Evolutionary conservation across 2,888 invertebrate genomes (phyloP).

Genomic region (Synergus umbraculus): DNA sequence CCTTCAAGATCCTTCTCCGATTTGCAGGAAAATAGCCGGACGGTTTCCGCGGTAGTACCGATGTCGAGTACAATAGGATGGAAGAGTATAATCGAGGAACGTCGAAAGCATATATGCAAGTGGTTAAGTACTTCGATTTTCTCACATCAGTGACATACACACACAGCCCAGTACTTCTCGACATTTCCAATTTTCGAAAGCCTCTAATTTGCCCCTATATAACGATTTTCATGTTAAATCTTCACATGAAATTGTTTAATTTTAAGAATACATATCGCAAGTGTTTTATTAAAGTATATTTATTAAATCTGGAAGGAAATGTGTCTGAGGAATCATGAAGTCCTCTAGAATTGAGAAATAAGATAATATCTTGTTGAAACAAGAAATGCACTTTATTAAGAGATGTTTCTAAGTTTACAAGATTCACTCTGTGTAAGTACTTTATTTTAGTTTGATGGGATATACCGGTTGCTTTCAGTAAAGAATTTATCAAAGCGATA

Average conservation of each 20-base stretch:
- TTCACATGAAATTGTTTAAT: too few relatives aligned
- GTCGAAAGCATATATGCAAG: slow-evolving; percentile 5
- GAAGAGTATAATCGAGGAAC: slow-evolving; percentile 11
- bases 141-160: background rate
- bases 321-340: background rate
- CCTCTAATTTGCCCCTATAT: background rate
- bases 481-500: slow-evolving; percentile 38
- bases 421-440: slow-evolving; percentile 21
- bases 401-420: slow-evolving; percentile 1
- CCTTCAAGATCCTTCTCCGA: slow-evolving; percentile 38
- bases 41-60: slow-evolving; percentile 32
- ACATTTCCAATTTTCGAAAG: background rate
- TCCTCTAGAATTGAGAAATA: background rate
- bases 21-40: slow-evolving; percentile 34
- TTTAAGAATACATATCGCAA: too few relatives aligned
- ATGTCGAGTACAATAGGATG: slow-evolving; percentile 30
- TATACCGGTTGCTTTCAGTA: slow-evolving; percentile 29
- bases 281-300: background rate
- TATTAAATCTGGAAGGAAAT: background rate
- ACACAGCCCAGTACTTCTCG: background rate
- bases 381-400: background rate
- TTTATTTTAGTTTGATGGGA: slow-evolving; percentile 38
- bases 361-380: slow-evolving; percentile 16
- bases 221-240: background rate
- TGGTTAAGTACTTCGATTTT: slow-evolving; percentile 11